These are phyloP conservation scores for Hippasteria phrygiana DNA, from an alignment of 53 echinoderm and acorn worm species.

Conservation along the genomic window DNA sequence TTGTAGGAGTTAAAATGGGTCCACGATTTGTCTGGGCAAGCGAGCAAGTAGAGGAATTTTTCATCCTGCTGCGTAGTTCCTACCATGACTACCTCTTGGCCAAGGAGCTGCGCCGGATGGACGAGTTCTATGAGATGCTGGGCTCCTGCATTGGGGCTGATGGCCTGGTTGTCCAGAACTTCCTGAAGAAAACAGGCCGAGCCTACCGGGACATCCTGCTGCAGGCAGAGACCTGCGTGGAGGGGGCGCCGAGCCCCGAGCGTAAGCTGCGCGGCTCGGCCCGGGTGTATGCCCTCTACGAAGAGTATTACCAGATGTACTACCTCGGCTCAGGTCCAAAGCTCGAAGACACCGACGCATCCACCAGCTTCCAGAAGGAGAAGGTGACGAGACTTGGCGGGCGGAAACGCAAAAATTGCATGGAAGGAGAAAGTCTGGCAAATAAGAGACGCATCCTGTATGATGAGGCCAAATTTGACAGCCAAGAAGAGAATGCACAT, in stretches of 20 bases:
- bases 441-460: not conserved
- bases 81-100: constrained; percentile 41
- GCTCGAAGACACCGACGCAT: not conserved
- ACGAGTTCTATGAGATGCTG: constrained; percentile 53
- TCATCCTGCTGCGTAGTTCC: constrained; percentile 26
- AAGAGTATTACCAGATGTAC: constrained; percentile 57
- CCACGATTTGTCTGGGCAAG: constrained; percentile 37
- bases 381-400: not conserved
- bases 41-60: constrained; percentile 45
- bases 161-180: constrained; percentile 56
- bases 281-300: constrained; percentile 35
- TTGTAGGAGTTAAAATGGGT: not conserved
- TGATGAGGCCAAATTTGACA: not conserved
- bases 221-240: constrained; percentile 23
- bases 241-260: not conserved
- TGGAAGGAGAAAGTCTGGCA: not conserved
- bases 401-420: constrained; percentile 1
- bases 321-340: constrained; percentile 10
- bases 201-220: constrained; percentile 49
- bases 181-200: constrained; percentile 50
- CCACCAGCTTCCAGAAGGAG: not conserved
- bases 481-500: not conserved
- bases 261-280: constrained; percentile 44
- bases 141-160: constrained; percentile 45
- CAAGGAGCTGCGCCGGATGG: constrained; percentile 57